phyloP scores from a whole-genome alignment of 2,888 invertebrate species.

The Lamproptera curius region DNA sequence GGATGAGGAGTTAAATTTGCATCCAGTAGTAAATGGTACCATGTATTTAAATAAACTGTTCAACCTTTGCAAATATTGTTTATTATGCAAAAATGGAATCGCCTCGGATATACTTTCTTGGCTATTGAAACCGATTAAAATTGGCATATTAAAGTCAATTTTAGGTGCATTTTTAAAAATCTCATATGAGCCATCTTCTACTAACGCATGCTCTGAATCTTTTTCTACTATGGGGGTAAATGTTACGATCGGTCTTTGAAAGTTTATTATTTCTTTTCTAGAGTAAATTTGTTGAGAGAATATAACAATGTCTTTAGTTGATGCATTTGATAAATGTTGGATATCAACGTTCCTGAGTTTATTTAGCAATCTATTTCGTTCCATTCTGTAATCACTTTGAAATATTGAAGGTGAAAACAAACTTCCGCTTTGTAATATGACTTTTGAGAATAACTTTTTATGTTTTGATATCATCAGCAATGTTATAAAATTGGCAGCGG shows the following conservation, averaged over 20 bases:
- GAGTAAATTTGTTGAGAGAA: slow-evolving; percentile 52
- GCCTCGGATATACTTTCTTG: slow-evolving; percentile 69
- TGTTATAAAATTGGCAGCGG: slow-evolving; percentile 56
- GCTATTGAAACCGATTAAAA: slow-evolving; percentile 71
- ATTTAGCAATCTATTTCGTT: slow-evolving; percentile 42
- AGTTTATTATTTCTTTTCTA: slow-evolving; percentile 47
- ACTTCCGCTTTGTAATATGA: slow-evolving; percentile 66
- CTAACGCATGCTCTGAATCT: slow-evolving; percentile 40
- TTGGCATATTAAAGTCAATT: slow-evolving; percentile 41
- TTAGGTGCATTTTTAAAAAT: slow-evolving; percentile 29
- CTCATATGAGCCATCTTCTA: slow-evolving; percentile 37
- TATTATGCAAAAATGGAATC: slow-evolving; percentile 58
- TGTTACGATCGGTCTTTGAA: slow-evolving; percentile 57
- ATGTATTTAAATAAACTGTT: slow-evolving; percentile 53
- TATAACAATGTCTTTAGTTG: slow-evolving; percentile 44
- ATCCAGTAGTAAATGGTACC: slow-evolving; percentile 58
- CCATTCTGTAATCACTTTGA: slow-evolving; percentile 41
- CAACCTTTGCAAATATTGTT: slow-evolving; percentile 49
- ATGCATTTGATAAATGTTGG: slow-evolving; percentile 35
- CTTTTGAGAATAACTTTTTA: slow-evolving; percentile 54
- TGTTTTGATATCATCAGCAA: slow-evolving; percentile 52
- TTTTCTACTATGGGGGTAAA: slow-evolving; percentile 55
- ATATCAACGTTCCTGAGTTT: slow-evolving; percentile 39
- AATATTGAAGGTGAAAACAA: slow-evolving; percentile 59
- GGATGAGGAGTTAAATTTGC: slow-evolving; percentile 46